Evolutionary conservation across 2,797 vertebrate genomes (phyloP).

Genomic region (Triplophysa bombifrons): DNA sequence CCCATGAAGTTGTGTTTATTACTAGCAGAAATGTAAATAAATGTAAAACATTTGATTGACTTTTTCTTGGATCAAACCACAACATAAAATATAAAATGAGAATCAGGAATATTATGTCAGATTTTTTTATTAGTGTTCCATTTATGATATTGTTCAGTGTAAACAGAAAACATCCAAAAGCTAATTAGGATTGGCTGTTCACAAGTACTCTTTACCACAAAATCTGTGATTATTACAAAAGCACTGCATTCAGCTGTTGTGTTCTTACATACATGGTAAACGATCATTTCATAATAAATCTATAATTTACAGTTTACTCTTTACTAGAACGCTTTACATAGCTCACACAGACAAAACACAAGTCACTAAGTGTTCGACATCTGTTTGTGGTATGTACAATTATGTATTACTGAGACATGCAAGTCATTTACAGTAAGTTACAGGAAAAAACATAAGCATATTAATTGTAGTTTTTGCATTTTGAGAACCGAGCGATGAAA

Average conservation of each 20-base stretch:
- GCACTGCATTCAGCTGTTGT: not conserved
- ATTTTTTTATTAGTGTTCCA: slow-evolving; percentile 69
- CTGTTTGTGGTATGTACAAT: not conserved
- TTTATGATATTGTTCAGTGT: slow-evolving; percentile 56
- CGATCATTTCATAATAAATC: slow-evolving; percentile 42
- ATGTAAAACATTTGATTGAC: too few relatives aligned
- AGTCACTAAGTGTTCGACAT: slow-evolving; percentile 40
- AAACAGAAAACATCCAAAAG: slow-evolving; percentile 61
- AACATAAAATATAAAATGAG: not conserved
- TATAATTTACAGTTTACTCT: slow-evolving; percentile 17
- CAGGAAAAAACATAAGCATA: not conserved
- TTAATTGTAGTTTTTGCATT: not conserved
- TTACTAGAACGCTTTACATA: not conserved
- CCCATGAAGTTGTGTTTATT: too few relatives aligned
- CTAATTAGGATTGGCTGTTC: slow-evolving; percentile 49
- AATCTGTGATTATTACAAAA: not conserved
- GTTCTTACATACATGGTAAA: slow-evolving; percentile 40
- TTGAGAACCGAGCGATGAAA: not conserved
- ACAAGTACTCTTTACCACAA: slow-evolving; percentile 22
- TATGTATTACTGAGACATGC: slow-evolving; percentile 28
- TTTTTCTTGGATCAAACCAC: too few relatives aligned
- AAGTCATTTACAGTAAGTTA: not conserved
- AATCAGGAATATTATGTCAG: slow-evolving; percentile 8
- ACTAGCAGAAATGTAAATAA: too few relatives aligned
- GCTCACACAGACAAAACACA: not conserved